phyloP scores from a whole-genome alignment of 2,797 vertebrate genomes.

The Tangara arthus region DNA sequence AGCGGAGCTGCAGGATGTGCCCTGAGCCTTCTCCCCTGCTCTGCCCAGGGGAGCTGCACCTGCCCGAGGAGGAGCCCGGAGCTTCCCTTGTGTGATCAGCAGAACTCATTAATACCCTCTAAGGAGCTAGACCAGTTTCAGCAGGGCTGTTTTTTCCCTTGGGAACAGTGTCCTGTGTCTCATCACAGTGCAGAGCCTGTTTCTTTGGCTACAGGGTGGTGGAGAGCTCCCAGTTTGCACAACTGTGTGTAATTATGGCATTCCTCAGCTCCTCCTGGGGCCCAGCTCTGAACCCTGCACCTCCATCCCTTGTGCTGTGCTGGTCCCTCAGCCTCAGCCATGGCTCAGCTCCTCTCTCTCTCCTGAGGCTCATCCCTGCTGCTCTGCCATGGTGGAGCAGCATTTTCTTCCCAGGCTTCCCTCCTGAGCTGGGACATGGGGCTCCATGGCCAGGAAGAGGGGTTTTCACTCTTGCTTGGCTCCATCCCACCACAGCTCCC shows the following conservation, averaged over 20 bases:
- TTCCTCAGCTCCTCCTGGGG: background rate
- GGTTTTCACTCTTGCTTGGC: background rate
- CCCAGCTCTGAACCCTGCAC: background rate
- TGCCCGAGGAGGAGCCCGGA: background rate
- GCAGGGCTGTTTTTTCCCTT: constrained; percentile 1
- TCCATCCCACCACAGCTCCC: background rate
- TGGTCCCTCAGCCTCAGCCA: background rate
- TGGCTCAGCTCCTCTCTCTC: background rate
- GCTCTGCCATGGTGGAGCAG: accelerated
- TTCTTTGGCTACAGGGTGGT: constrained; percentile 23
- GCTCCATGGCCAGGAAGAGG: background rate
- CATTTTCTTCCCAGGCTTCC: background rate
- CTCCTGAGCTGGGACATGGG: background rate
- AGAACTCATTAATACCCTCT: background rate
- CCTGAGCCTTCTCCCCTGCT: background rate
- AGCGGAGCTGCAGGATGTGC: background rate
- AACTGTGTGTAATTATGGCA: background rate
- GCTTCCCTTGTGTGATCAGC: background rate
- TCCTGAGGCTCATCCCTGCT: background rate
- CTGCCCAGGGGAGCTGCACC: background rate
- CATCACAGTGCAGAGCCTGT: background rate
- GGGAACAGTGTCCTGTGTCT: constrained; percentile 33
- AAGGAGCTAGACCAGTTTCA: background rate
- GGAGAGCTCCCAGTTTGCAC: constrained; percentile 13
- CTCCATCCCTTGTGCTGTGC: background rate